phyloP scores from a whole-genome alignment of 2,113 vertebrate genomes.

The Corapipo altera region DNA sequence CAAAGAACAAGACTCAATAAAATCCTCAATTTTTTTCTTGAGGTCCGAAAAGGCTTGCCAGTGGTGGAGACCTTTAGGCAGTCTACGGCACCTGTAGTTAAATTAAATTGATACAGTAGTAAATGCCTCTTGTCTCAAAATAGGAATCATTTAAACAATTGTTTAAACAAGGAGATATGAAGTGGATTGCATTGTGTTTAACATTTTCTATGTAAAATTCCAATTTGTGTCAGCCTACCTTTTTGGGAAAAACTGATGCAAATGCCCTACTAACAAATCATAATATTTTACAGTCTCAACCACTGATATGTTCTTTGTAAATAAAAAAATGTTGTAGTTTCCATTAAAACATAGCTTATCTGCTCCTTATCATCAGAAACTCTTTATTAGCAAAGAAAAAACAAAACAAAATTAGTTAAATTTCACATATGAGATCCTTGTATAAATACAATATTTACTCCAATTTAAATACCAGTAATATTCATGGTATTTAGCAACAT shows the following conservation, averaged over 20 bases:
- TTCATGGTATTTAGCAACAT: background rate
- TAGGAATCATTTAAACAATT: background rate
- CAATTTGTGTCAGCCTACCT: background rate
- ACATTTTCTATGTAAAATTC: background rate
- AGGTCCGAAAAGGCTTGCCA: constrained; percentile 80
- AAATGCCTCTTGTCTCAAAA: background rate
- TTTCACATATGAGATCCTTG: background rate
- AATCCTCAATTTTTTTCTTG: constrained; percentile 80
- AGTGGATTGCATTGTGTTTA: background rate
- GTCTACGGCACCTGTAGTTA: constrained; percentile 71
- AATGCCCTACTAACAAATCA: background rate
- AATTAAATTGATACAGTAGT: background rate
- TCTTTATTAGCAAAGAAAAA: background rate
- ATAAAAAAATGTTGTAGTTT: background rate
- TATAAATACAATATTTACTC: background rate
- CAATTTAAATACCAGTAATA: background rate
- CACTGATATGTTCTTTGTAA: background rate
- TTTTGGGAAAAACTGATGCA: background rate
- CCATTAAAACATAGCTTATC: background rate
- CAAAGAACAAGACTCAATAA: constrained; percentile 76
- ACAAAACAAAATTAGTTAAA: background rate
- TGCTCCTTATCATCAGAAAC: background rate
- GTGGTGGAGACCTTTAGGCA: constrained; percentile 78
- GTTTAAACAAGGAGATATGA: background rate
- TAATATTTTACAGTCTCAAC: background rate